phyloP scores from a whole-genome alignment of 2,797 vertebrate species.

The Pseudochirops cupreus region DNA sequence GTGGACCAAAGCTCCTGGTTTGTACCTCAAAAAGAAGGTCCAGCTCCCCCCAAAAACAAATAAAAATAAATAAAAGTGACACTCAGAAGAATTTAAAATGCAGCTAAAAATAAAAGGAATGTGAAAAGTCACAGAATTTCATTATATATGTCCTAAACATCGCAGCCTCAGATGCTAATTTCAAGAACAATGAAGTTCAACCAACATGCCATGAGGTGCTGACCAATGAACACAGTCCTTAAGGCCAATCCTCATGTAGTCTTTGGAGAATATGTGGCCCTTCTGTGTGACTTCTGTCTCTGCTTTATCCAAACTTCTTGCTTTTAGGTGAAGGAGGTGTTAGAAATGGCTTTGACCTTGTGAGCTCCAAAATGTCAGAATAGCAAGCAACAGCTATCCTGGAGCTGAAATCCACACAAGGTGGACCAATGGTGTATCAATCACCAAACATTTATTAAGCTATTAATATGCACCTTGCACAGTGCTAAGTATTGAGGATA shows the following conservation, averaged over 20 bases:
- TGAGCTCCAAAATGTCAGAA: neutral
- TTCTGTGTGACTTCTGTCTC: neutral
- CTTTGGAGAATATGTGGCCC: neutral
- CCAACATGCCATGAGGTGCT: neutral
- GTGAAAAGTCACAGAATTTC: conserved; percentile 32
- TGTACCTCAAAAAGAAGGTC: neutral
- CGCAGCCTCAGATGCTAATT: neutral
- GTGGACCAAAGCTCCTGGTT: neutral
- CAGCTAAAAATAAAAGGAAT: conserved; percentile 37
- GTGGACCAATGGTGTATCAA: neutral
- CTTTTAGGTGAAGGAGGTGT: neutral
- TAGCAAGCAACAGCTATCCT: neutral
- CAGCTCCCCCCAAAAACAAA: neutral
- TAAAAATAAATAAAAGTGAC: neutral
- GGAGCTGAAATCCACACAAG: neutral
- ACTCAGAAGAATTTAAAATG: conserved; percentile 19
- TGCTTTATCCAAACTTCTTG: neutral
- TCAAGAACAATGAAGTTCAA: neutral
- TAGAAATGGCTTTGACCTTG: neutral
- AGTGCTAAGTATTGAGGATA: neutral
- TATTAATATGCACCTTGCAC: neutral
- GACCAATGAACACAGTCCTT: neutral
- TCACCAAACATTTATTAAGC: neutral
- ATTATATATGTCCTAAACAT: conserved; percentile 30
- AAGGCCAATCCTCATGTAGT: neutral